Percentiles rank a stretch among this genome's conserved stretches.
Evolutionary conservation across 2,113 vertebrate species (phyloP).

Genomic region (Cyphomyrus plagiostoma): DNA sequence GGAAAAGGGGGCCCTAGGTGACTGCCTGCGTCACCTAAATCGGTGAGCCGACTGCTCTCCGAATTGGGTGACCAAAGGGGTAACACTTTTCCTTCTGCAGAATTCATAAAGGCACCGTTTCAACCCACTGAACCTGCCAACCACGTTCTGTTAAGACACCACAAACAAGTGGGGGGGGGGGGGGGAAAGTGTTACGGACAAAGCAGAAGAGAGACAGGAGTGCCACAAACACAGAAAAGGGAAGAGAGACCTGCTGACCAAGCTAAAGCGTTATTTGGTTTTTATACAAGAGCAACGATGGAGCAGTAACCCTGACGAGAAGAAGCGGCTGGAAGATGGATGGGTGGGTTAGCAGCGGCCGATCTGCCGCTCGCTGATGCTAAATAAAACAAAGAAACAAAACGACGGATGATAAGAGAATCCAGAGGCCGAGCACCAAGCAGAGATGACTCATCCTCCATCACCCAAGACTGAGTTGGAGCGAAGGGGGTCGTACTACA

Average conservation of each 20-base stretch:
- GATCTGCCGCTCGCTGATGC: neutral
- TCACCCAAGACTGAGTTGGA: neutral
- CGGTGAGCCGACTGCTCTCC: neutral
- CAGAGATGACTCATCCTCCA: neutral
- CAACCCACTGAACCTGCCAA: neutral
- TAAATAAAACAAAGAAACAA: neutral
- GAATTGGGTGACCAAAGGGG: neutral
- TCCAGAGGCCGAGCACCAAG: neutral
- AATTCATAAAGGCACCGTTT: neutral
- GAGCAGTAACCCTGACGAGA: neutral
- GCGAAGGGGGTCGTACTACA: neutral
- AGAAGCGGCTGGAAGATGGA: neutral
- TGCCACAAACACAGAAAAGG: neutral
- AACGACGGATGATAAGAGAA: neutral
- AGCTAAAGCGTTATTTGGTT: neutral
- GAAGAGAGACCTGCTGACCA: neutral
- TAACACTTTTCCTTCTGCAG: neutral
- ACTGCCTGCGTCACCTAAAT: no score
- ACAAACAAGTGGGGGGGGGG: neutral
- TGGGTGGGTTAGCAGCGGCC: neutral
- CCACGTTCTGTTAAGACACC: neutral
- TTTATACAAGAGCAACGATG: neutral
- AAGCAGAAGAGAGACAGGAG: neutral
- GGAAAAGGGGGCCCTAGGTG: neutral
- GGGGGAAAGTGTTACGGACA: neutral